Evolutionary conservation across 23 tunicate species (phyloP).

Genomic region (Trididemnum clinides): DNA sequence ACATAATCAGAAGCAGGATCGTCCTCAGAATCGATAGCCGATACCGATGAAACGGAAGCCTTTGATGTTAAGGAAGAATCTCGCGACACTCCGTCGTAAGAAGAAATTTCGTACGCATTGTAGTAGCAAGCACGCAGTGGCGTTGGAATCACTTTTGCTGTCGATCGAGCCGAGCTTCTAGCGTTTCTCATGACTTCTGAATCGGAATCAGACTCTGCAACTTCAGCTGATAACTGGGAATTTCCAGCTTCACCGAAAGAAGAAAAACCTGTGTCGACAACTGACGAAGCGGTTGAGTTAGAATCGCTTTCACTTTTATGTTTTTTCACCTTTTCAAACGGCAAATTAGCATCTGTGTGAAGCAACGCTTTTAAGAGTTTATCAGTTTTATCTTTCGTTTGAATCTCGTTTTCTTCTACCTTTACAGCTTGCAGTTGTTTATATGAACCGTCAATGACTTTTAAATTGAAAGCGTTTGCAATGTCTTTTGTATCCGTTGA

Average conservation of each 20-base stretch:
- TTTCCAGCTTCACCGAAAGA: conserved; percentile 24
- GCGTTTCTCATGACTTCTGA: neutral
- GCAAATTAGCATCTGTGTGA: no score
- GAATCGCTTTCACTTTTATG: no score
- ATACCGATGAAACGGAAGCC: neutral
- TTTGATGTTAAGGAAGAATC: neutral
- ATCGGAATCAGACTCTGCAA: neutral
- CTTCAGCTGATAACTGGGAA: neutral
- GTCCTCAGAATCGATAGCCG: conserved; percentile 6
- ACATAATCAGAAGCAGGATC: neutral
- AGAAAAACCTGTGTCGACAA: conserved; percentile 39
- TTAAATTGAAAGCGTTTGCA: neutral
- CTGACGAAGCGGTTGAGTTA: conserved; percentile 28
- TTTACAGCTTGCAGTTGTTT: no score
- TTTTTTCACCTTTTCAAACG: no score
- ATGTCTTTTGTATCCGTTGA: no score
- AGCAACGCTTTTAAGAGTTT: no score
- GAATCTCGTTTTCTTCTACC: no score
- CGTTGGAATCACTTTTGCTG: conserved; percentile 27
- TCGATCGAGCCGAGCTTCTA: neutral
- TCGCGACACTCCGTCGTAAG: neutral
- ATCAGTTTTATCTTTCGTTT: no score
- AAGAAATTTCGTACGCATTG: neutral
- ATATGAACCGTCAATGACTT: no score
- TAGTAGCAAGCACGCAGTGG: conserved; percentile 31